Conservation (phyloP, 2,888 invertebrate genomes). For the Aplocera efformata region DNA sequence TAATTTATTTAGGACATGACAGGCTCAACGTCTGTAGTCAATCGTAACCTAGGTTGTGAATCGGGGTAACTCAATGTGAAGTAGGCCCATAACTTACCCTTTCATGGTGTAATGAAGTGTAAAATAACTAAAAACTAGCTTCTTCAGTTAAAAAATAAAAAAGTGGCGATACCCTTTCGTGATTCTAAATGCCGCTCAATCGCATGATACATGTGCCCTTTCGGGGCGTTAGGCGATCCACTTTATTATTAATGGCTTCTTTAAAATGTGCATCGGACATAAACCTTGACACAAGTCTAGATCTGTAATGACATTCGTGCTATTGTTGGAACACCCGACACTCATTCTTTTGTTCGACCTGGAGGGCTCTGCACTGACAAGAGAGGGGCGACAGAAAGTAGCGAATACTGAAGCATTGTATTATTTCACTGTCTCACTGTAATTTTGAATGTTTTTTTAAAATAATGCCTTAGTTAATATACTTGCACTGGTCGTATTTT, state of each 20-base stretch:
- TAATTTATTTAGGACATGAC: too few species aligned
- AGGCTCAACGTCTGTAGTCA: too few species aligned
- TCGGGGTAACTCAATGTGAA: too few species aligned
- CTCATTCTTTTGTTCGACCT: conserved; percentile 40
- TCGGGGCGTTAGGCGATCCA: conserved; percentile 4
- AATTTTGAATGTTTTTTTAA: too few species aligned
- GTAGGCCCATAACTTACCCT: too few species aligned
- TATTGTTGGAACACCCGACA: conserved; percentile 36
- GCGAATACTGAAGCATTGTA: background rate
- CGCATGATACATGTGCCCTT: background rate
- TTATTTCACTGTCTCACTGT: background rate
- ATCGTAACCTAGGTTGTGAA: too few species aligned
- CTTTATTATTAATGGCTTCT: conserved; percentile 20
- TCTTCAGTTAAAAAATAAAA: background rate
- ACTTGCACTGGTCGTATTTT: too few species aligned
- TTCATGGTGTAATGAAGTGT: too few species aligned
- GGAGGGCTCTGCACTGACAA: conserved; percentile 26
- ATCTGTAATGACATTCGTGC: conserved; percentile 38
- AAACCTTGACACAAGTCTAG: conserved; percentile 35
- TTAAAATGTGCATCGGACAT: conserved; percentile 27
- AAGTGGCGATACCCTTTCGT: too few species aligned
- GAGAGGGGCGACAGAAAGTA: background rate
- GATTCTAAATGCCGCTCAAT: too few species aligned
- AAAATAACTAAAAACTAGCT: background rate
- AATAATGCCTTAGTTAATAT: too few species aligned